These are phyloP conservation scores for Protosalanx chinensis DNA, from an alignment of 2,797 vertebrate species.

Conservation along the genomic window DNA sequence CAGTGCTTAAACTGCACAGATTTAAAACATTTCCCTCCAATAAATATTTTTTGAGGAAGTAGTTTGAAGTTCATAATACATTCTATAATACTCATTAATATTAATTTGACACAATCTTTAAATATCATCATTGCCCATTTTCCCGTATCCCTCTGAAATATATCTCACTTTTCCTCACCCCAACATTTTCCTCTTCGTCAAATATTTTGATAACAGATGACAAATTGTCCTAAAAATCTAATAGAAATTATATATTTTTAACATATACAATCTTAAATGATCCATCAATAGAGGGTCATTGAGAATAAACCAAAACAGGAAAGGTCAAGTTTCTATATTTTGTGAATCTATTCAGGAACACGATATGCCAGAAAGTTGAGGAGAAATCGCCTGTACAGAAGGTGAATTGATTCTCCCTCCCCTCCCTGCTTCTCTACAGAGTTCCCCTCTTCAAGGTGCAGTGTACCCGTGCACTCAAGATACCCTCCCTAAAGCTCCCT, in stretches of 20 bases:
- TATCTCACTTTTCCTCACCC: no score
- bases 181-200: neutral
- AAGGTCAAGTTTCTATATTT: neutral
- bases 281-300: no score
- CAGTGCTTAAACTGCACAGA: neutral
- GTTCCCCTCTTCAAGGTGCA: constrained; percentile 33
- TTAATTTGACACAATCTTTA: neutral
- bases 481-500: constrained; percentile 34
- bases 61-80: no score
- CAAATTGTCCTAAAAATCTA: neutral
- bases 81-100: neutral
- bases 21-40: no score
- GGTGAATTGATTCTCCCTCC: constrained; percentile 9
- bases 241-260: no score
- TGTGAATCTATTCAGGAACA: neutral
- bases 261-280: no score
- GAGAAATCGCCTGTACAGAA: constrained; percentile 6
- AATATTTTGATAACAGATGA: neutral
- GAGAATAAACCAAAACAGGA: no score
- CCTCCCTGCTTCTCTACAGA: neutral
- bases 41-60: no score
- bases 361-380: neutral
- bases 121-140: neutral
- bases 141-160: neutral
- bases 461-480: constrained; percentile 45